A percentile compares a stretch with the other conserved stretches of the same genome.
Conservation (phyloP, 30 jellyfish, hydroid and myxozoan genomes). For the Hydra vulgaris region DNA sequence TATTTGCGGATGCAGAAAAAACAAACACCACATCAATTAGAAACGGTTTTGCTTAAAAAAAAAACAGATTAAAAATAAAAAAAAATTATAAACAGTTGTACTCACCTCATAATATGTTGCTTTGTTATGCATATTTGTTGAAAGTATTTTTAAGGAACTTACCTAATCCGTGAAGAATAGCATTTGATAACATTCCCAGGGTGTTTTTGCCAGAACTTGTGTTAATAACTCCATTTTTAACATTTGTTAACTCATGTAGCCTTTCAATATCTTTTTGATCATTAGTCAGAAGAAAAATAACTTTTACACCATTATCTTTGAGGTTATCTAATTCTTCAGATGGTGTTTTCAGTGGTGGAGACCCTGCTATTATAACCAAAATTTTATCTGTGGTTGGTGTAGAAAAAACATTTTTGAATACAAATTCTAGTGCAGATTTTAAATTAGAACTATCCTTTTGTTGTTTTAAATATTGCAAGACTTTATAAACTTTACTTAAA, state of each 20-base stretch:
- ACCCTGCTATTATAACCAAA: background rate
- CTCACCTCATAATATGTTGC: too few species aligned
- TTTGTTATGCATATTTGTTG: background rate
- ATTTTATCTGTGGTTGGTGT: background rate
- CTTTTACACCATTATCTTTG: slow-evolving; percentile 23
- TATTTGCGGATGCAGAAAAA: slow-evolving; percentile 15
- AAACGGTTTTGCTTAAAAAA: slow-evolving; percentile 9
- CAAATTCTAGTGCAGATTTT: background rate
- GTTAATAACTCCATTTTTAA: slow-evolving; percentile 16
- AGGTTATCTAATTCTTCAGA: slow-evolving; percentile 5
- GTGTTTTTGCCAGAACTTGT: background rate
- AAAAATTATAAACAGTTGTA: background rate
- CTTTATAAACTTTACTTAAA: background rate
- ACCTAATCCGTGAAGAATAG: slow-evolving; percentile 22
- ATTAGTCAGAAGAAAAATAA: slow-evolving; percentile 35
- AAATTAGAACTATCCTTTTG: background rate
- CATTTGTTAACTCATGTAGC: slow-evolving; percentile 15
- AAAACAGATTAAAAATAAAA: background rate
- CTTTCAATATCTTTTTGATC: slow-evolving; percentile 24
- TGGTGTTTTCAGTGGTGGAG: background rate
- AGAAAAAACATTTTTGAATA: background rate
- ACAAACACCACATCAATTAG: slow-evolving; percentile 15
- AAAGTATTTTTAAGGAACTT: background rate
- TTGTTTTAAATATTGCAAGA: background rate
- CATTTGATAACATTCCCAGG: slow-evolving; percentile 23